Evolutionary conservation across 2,113 vertebrate species (phyloP), one percentile per base, ranked within the genome.

Genomic region (Brachionichthys hirsutus): DNA sequence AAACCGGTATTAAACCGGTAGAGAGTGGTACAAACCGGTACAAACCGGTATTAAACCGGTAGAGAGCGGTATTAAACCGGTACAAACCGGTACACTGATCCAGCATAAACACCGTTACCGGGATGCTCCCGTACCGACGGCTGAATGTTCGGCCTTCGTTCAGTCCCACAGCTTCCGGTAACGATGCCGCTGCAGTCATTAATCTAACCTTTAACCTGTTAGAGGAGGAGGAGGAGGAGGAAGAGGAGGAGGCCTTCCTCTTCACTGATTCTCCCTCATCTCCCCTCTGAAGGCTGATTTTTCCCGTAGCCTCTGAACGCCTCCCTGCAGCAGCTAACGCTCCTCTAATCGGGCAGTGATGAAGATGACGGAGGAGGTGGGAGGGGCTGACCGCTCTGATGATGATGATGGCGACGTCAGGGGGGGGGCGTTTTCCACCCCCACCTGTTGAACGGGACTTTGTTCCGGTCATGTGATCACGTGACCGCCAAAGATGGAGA

Each of bases 131-230:
- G n/a, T n/a, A n/a, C n/a, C n/a, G n/a, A n/a, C n/a, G n/a, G n/a
- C n/a, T n/a, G n/a, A n/a, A n/a, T n/a, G n/a, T n/a, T n/a, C n/a
- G n/a, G n/a, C n/a, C n/a, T n/a, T n/a, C n/a, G n/a, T n/a, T n/a
- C n/a, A n/a, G n/a, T n/a, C n/a, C n/a, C n/a, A n/a, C n/a, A n/a
- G n/a, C n/a, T n/a, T n/a, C 83, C 85, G 82, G 81, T 86, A 75
- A 85, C 75, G 89, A 88, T 87, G 87, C 88, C 89, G 89, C 89
- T 89, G 83, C 81, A 54, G 77, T n/a, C n/a, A n/a, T n/a, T n/a
- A n/a, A n/a, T n/a, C n/a, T n/a, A n/a, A n/a, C n/a, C n/a, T n/a
- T n/a, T n/a, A n/a, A n/a, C n/a, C n/a, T n/a, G n/a, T n/a, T n/a
- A n/a, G n/a, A 85, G 78, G 53, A 71, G 83, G 74, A 67, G 48